Evolutionary conservation across 2,113 vertebrate species (phyloP).

Genomic region (Picathartes gymnocephalus): DNA sequence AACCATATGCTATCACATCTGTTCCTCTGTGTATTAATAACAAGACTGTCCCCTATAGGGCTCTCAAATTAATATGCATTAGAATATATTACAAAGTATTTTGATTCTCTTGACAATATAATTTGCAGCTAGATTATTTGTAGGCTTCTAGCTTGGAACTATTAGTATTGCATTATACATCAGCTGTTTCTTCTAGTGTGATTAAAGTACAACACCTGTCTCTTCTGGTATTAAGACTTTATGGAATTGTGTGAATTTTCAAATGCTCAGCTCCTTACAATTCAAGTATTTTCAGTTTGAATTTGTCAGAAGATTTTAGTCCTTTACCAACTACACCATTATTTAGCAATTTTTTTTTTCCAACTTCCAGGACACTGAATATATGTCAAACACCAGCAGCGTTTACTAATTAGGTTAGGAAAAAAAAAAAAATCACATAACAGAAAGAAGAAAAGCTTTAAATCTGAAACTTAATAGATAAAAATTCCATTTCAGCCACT

Average conservation of each 20-base stretch:
- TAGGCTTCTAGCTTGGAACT: not conserved
- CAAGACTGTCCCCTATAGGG: conserved; percentile 75
- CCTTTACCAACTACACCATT: not conserved
- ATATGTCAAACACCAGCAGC: not conserved
- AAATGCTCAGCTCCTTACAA: not conserved
- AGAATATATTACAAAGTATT: conserved; percentile 61
- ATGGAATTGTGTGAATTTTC: not conserved
- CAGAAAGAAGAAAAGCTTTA: not conserved
- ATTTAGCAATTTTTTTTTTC: not conserved
- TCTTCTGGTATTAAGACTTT: not conserved
- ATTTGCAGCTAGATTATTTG: conserved; percentile 57
- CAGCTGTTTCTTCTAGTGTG: conserved; percentile 1
- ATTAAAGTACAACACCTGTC: conserved; percentile 22
- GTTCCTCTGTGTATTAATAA: conserved; percentile 77
- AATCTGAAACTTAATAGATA: not conserved
- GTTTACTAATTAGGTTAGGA: not conserved
- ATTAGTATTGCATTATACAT: not conserved
- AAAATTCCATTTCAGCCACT: not conserved
- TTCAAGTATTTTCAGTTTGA: not conserved
- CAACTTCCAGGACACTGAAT: not conserved
- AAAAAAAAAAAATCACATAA: not conserved
- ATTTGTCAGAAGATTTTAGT: not conserved
- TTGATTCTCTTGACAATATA: conserved; percentile 55
- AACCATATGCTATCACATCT: conserved; percentile 80
- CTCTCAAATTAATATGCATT: conserved; percentile 74